Evolutionary conservation across 1,140 invertebrate species (phyloP).

Genomic region (Leptonema lineaticorne): DNA sequence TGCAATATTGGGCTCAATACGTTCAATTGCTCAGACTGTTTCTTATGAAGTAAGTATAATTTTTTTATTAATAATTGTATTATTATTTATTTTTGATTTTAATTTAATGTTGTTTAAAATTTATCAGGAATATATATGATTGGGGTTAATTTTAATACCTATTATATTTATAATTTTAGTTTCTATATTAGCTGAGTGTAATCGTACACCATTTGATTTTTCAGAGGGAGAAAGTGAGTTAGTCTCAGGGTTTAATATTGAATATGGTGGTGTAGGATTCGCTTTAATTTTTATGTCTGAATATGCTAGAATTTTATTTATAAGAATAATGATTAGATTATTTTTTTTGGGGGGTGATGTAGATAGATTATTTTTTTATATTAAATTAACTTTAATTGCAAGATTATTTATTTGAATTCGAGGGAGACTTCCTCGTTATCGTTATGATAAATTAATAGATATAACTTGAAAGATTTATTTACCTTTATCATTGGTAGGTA

Average conservation of each 20-base stretch:
- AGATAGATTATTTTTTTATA: constrained; percentile 54
- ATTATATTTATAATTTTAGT: constrained; percentile 59
- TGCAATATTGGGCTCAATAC: constrained; percentile 63
- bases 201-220: constrained; percentile 79
- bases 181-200: constrained; percentile 67
- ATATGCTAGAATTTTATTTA: constrained; percentile 69
- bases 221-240: constrained; percentile 72
- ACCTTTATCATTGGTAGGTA: neutral
- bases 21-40: constrained; percentile 65
- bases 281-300: constrained; percentile 72
- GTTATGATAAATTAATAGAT: constrained; percentile 7
- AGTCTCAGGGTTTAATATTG: constrained; percentile 76
- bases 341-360: constrained; percentile 56
- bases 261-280: constrained; percentile 69
- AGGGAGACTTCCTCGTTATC: constrained; percentile 47
- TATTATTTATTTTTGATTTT: constrained; percentile 51
- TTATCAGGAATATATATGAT: constrained; percentile 53
- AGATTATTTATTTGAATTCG: constrained; percentile 62
- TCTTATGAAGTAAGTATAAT: constrained; percentile 67
- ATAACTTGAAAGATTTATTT: neutral
- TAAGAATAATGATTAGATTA: constrained; percentile 58
- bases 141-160: constrained; percentile 55
- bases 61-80: constrained; percentile 58
- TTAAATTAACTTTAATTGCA: constrained; percentile 54
- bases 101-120: constrained; percentile 46